Evolutionary conservation across 2,888 invertebrate genomes (phyloP).

Genomic region (Aricia artaxerxes): DNA sequence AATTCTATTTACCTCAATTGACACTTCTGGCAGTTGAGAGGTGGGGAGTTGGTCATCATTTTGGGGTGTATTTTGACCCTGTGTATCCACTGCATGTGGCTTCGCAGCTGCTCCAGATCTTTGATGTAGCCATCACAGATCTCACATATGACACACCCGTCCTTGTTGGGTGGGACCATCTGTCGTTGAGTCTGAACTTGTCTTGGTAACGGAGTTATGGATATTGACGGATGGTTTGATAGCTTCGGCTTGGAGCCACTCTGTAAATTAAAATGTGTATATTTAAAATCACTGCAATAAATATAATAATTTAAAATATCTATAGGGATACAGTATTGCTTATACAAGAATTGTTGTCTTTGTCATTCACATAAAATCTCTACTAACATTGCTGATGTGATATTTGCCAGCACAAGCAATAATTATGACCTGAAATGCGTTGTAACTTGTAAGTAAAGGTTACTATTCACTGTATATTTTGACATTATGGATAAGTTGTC

Average conservation of each 20-base stretch:
- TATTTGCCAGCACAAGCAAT: too few relatives aligned
- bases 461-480: too few relatives aligned
- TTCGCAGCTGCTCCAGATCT: slow-evolving; percentile 94
- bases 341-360: neutral
- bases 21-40: slow-evolving; percentile 97
- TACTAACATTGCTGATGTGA: too few relatives aligned
- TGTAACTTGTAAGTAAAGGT: too few relatives aligned
- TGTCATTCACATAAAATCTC: too few relatives aligned
- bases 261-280: slow-evolving; percentile 48
- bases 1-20: slow-evolving; percentile 82
- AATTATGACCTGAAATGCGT: too few relatives aligned
- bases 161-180: slow-evolving; percentile 80
- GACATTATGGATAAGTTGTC: too few relatives aligned
- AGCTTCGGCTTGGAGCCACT: slow-evolving; percentile 54
- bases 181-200: slow-evolving; percentile 59
- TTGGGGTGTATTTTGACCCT: slow-evolving; percentile 98
- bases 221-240: slow-evolving; percentile 86
- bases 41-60: slow-evolving; percentile 97
- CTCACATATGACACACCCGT: slow-evolving; percentile 95
- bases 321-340: neutral
- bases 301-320: neutral
- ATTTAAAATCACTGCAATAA: neutral
- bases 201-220: slow-evolving; percentile 91
- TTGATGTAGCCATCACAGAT: slow-evolving; percentile 98
- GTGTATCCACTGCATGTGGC: slow-evolving; percentile 99